These are phyloP conservation scores for Caenorhabditis zanzibari DNA, from an alignment of 2,888 invertebrate species.

Conservation along the genomic window DNA sequence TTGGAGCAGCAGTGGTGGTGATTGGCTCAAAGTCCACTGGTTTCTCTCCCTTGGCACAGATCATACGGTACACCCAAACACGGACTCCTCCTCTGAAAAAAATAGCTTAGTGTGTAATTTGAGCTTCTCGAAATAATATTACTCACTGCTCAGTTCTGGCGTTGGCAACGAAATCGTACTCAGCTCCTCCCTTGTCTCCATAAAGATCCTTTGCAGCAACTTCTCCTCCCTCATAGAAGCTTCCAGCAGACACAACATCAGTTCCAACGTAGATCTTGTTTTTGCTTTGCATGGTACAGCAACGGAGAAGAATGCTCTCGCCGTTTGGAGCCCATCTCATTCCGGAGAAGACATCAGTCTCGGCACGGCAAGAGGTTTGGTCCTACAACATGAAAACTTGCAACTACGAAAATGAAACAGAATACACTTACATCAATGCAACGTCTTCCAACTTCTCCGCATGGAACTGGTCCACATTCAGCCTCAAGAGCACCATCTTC, in stretches of 20 bases:
- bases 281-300: slow-evolving; percentile 75
- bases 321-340: slow-evolving; percentile 82
- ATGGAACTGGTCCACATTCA: slow-evolving; percentile 83
- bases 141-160: slow-evolving; percentile 81
- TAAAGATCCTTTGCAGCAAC: slow-evolving; percentile 79
- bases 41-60: slow-evolving; percentile 71
- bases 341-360: slow-evolving; percentile 79
- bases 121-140: background rate
- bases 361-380: slow-evolving; percentile 73
- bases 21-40: slow-evolving; percentile 64
- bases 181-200: slow-evolving; percentile 75
- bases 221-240: slow-evolving; percentile 81
- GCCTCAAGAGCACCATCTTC: slow-evolving; percentile 83
- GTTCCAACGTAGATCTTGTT: slow-evolving; percentile 82
- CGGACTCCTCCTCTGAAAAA: slow-evolving; percentile 80
- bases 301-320: slow-evolving; percentile 81
- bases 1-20: slow-evolving; percentile 56
- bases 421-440: slow-evolving; percentile 61
- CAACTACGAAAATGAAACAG: background rate
- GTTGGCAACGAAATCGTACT: slow-evolving; percentile 82
- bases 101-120: background rate
- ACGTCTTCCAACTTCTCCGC: slow-evolving; percentile 76
- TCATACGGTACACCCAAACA: slow-evolving; percentile 81
- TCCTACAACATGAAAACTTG: slow-evolving; percentile 49
- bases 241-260: slow-evolving; percentile 79